Evolutionary conservation across 2,113 vertebrate species (phyloP).

Genomic region (Alouatta palliata): DNA sequence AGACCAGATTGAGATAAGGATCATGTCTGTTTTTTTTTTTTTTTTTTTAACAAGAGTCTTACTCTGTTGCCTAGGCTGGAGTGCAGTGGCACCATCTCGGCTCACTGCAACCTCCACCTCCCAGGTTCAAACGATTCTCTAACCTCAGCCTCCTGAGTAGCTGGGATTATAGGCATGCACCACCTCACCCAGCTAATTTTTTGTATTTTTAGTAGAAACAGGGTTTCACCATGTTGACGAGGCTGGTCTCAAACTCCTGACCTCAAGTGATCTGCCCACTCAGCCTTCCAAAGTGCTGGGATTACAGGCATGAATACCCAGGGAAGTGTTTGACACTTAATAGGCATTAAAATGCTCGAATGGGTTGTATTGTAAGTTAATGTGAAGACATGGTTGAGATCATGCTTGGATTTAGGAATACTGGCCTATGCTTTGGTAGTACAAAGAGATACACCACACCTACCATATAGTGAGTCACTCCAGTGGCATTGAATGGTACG

Average conservation of each 20-base stretch:
- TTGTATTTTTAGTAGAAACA: too few relatives aligned
- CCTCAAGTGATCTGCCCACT: too few relatives aligned
- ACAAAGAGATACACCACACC: not conserved
- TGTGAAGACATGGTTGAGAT: not conserved
- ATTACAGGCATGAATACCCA: not conserved
- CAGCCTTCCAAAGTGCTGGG: too few relatives aligned
- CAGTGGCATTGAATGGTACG: constrained; percentile 77
- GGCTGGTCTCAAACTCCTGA: too few relatives aligned
- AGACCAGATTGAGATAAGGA: not conserved
- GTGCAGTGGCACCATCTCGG: too few relatives aligned
- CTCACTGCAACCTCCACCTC: too few relatives aligned
- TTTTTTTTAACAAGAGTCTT: not conserved
- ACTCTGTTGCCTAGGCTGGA: too few relatives aligned
- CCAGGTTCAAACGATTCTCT: too few relatives aligned
- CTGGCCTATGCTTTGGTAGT: not conserved
- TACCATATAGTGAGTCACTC: constrained; percentile 82
- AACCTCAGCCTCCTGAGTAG: too few relatives aligned
- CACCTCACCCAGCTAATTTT: too few relatives aligned
- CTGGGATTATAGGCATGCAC: too few relatives aligned
- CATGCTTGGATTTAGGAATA: not conserved
- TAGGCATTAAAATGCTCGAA: not conserved
- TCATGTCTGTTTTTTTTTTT: not conserved
- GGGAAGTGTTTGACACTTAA: not conserved
- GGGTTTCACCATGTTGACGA: too few relatives aligned
- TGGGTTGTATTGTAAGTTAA: not conserved